phyloP scores from a whole-genome alignment of 2,888 invertebrate species.

The Lasioglossum calceatum region DNA sequence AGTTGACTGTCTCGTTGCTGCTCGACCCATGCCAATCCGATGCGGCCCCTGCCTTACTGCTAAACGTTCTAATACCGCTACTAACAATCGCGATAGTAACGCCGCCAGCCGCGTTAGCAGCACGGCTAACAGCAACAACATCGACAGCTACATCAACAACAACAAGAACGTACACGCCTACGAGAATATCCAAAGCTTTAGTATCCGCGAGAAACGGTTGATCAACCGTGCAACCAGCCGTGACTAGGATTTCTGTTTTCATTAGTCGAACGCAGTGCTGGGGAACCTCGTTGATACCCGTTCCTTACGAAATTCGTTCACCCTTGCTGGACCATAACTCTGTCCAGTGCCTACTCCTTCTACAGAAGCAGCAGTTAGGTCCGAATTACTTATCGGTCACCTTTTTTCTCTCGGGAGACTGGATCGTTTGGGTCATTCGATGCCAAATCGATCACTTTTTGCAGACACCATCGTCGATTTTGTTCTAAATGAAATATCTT shows the following conservation, averaged over 20 bases:
- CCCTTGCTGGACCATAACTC: background rate
- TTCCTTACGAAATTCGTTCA: background rate
- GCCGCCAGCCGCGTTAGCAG: conserved; percentile 73
- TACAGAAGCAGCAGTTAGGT: background rate
- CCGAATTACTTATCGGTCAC: background rate
- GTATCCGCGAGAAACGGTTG: conserved; percentile 44
- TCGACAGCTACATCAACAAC: conserved; percentile 72
- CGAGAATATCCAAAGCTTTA: conserved; percentile 61
- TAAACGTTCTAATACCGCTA: conserved; percentile 80
- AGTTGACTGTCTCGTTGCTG: conserved; percentile 83
- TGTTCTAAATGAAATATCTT: too few relatives aligned
- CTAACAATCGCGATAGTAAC: conserved; percentile 76
- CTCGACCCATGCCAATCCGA: conserved; percentile 82
- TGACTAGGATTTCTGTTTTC: conserved; percentile 43
- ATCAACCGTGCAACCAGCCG: conserved; percentile 37
- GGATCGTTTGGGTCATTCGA: background rate
- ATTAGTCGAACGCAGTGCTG: conserved; percentile 33
- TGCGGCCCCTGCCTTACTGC: conserved; percentile 82
- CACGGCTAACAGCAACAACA: conserved; percentile 74
- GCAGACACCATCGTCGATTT: too few relatives aligned
- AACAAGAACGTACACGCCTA: conserved; percentile 68
- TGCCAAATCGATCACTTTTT: too few relatives aligned
- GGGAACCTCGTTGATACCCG: conserved; percentile 27
- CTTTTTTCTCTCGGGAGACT: background rate
- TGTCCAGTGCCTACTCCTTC: background rate